Base-by-base conservation (phyloP, 1,140 invertebrate species). In the Paraescarpia echinospica region DNA sequence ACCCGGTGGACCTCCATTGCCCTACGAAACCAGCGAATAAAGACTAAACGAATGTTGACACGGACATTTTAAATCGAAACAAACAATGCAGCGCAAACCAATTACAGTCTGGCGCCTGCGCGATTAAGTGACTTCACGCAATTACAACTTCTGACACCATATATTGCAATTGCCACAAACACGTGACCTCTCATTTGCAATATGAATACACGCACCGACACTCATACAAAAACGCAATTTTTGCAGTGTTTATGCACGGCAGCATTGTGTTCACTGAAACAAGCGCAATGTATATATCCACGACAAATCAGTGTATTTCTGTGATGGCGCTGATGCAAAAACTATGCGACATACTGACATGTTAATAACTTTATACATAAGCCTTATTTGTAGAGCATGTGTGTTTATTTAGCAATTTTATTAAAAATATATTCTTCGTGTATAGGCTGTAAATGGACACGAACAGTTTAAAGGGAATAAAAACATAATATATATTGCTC, bases 1-100 rank as follows among this genome's bases (percentile, higher is more conserved):
- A 4, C 92, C 92, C 1, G 91, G 34, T 27, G 89, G 33, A 34
- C 93, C 92, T 33, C 14, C 2, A 34, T 35, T 92, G 31, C 92
- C 92, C 92, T 92, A 88, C 31, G 4, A 90, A 33, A 31, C 27
- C 27, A 77, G 22, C 9, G 12, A 77, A 77, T 77, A 6, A 77
- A 77, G 14, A 22, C 9, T 27, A 27, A 77, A 27, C 18, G 59
- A 77, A 77, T 31, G 9, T 27, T 77, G 59, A 77, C 0, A 31
- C 22, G 59, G 2, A 77, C 14, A 12, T 6, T 27, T 77, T 77
- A 12, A 41, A 41, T 41, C 41, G 41, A 41, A 41, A 41, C 4
- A 33, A 77, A 77, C 59, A 77, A 12, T 27, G 0, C 18, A 90
- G 31, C 9, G n/a, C 34, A 91, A 41, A 91, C 33, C 51, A 92